Conservation (phyloP, 2,888 invertebrate species). For the Drosophila fulvimacula region DNA sequence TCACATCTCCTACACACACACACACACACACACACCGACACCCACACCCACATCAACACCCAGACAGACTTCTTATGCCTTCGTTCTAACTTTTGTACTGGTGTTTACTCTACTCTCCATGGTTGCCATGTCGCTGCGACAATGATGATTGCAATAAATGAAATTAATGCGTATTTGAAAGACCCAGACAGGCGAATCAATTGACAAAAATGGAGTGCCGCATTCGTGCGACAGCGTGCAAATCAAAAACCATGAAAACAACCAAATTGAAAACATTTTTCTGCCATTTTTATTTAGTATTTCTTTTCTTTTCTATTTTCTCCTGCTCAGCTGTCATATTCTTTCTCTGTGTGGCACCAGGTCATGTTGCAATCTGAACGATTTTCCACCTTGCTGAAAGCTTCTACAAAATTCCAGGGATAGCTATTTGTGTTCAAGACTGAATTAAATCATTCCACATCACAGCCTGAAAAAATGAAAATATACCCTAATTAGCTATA, state of each 20-base stretch:
- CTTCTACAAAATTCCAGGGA: not conserved
- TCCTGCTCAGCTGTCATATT: constrained; percentile 3
- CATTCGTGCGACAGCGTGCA: constrained; percentile 47
- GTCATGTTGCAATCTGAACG: constrained; percentile 14
- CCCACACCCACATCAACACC: constrained; percentile 10
- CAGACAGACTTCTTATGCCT: constrained; percentile 43
- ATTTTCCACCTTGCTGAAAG: not conserved
- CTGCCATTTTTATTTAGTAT: constrained; percentile 26
- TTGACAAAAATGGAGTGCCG: constrained; percentile 72
- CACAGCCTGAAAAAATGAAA: no score
- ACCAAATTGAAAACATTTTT: constrained; percentile 34
- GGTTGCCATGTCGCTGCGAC: constrained; percentile 67
- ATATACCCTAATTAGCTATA: no score
- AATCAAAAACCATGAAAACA: constrained; percentile 42
- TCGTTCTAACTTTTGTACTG: constrained; percentile 58
- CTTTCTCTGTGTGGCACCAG: constrained; percentile 3
- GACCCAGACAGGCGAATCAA: constrained; percentile 81
- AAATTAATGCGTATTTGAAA: constrained; percentile 80
- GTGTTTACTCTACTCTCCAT: constrained; percentile 67
- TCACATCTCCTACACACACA: constrained; percentile 2
- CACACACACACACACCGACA: not conserved
- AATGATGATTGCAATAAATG: constrained; percentile 80
- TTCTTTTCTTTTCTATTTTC: not conserved
- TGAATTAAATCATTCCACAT: not conserved
- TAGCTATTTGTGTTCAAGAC: not conserved